Percentiles rank a stretch among this genome's conserved stretches.
phyloP scores from a whole-genome alignment of 1,140 invertebrate genomes.

The Pseudomyrmex pallidus region DNA sequence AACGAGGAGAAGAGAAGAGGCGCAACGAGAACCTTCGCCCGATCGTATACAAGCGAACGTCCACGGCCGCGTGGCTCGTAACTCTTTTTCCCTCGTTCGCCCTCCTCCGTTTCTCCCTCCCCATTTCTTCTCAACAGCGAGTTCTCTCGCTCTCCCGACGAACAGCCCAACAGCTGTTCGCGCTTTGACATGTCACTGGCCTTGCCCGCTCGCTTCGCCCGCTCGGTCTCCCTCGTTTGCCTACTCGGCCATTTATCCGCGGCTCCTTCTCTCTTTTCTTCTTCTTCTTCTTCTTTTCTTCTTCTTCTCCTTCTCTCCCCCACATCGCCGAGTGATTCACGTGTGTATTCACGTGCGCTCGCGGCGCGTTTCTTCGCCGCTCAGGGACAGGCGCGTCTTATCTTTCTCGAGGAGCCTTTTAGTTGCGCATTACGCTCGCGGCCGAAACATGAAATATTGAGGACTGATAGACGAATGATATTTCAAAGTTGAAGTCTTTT shows the following conservation, averaged over 20 bases:
- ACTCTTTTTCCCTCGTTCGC: constrained; percentile 62
- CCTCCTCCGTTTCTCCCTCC: not conserved
- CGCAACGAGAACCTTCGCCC: constrained; percentile 21
- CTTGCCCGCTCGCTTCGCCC: constrained; percentile 50
- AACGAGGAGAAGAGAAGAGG: constrained; percentile 13
- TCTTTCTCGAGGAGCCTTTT: constrained; percentile 17
- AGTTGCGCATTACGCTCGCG: not conserved
- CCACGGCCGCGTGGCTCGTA: constrained; percentile 44
- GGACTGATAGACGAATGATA: not conserved
- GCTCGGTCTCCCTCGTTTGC: constrained; percentile 47
- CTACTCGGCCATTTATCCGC: constrained; percentile 57
- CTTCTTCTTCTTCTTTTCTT: not conserved
- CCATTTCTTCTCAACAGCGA: constrained; percentile 45
- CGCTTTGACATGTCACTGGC: constrained; percentile 68
- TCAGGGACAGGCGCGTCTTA: constrained; percentile 34
- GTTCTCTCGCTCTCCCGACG: constrained; percentile 31
- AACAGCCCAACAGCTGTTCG: constrained; percentile 64
- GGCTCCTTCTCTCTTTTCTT: constrained; percentile 22
- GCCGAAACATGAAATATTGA: not conserved
- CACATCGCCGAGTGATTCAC: constrained; percentile 57
- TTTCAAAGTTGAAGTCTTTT: not conserved
- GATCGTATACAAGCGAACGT: constrained; percentile 39
- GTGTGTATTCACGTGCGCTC: constrained; percentile 59
- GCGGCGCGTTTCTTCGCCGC: constrained; percentile 32
- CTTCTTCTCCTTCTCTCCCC: constrained; percentile 2